Percentiles rank a stretch among this genome's conserved stretches.
phyloP scores from a whole-genome alignment of 2,888 invertebrate genomes.

The Palloptera scutellata region DNA sequence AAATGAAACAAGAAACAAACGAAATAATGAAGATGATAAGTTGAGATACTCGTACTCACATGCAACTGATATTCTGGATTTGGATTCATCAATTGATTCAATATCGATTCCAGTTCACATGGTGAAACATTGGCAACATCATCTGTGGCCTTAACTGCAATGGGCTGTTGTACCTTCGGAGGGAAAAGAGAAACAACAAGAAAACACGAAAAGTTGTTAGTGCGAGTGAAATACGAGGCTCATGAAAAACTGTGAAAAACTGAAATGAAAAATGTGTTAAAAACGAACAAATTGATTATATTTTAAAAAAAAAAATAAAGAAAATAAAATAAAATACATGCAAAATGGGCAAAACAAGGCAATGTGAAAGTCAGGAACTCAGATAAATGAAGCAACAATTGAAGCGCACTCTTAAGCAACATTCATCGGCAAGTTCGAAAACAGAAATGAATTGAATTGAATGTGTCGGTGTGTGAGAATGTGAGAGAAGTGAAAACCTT shows the following conservation, averaged over 20 bases:
- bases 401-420: too few species aligned
- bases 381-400: too few species aligned
- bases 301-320: background rate
- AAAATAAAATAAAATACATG: background rate
- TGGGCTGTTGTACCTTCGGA: constrained; percentile 55
- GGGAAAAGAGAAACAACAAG: constrained; percentile 4
- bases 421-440: too few species aligned
- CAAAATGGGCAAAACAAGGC: background rate
- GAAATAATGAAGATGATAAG: background rate
- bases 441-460: background rate
- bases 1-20: background rate
- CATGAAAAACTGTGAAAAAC: too few species aligned
- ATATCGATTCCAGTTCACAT: constrained; percentile 62
- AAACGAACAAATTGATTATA: background rate
- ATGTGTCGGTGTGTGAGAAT: background rate
- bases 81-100: constrained; percentile 62
- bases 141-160: constrained; percentile 50
- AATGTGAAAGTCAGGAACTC: background rate
- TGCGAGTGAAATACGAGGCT: background rate
- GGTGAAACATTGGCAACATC: constrained; percentile 58
- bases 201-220: background rate
- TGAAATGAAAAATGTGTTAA: too few species aligned
- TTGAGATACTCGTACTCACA: constrained; percentile 51
- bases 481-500: background rate
- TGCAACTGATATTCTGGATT: constrained; percentile 62